Conservation (phyloP, 2,888 invertebrate species). For the Cephus runcator region DNA sequence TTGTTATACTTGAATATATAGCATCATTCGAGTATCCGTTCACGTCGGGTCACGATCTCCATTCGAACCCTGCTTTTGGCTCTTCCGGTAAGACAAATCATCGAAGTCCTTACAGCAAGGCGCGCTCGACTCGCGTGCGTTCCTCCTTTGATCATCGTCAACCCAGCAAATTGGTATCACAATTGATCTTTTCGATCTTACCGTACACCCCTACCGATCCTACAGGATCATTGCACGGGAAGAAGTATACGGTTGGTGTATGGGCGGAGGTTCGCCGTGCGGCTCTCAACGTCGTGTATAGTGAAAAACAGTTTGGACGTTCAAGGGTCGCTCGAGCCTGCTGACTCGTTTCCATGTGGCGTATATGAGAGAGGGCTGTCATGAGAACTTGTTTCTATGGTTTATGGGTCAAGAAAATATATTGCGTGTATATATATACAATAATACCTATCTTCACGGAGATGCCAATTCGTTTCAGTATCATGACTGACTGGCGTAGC, state of each 20-base stretch:
- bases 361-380: slow-evolving; percentile 26
- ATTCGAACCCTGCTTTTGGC: slow-evolving; percentile 34
- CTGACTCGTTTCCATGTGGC: slow-evolving; percentile 7
- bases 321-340: slow-evolving; percentile 17
- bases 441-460: slow-evolving; percentile 29
- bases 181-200: not conserved
- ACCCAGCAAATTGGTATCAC: not conserved
- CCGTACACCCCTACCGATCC: not conserved
- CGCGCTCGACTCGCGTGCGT: not conserved
- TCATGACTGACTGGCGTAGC: not conserved
- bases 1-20: not conserved
- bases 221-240: not conserved
- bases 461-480: not conserved
- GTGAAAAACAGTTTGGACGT: slow-evolving; percentile 27
- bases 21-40: slow-evolving; percentile 31
- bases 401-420: slow-evolving; percentile 50
- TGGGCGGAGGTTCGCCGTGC: not conserved
- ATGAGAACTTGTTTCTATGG: slow-evolving; percentile 52
- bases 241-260: not conserved
- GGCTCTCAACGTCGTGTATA: not conserved
- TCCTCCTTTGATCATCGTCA: not conserved
- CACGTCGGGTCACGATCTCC: slow-evolving; percentile 51
- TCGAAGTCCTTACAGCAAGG: slow-evolving; percentile 33
- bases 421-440: slow-evolving; percentile 17
- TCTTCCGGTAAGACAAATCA: slow-evolving; percentile 43